Evolutionary conservation across 2,797 vertebrate genomes (phyloP).

Genomic region (Lepus townsendii): DNA sequence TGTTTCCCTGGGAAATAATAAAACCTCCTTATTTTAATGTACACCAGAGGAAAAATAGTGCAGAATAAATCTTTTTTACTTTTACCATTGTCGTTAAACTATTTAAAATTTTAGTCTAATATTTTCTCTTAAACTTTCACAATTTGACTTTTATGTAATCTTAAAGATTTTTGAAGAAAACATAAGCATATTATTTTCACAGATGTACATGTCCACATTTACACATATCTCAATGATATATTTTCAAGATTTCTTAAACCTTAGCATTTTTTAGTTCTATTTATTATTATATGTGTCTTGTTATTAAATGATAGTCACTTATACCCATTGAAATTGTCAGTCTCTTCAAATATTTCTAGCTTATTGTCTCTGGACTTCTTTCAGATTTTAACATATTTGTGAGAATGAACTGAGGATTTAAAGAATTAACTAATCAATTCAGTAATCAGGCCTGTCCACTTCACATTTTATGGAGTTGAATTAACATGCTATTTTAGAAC

Average conservation of each 20-base stretch:
- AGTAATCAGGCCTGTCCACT: conserved; percentile 75
- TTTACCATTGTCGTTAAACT: background rate
- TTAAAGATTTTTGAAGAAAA: conserved; percentile 28
- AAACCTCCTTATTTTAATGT: background rate
- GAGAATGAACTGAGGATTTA: conserved; percentile 76
- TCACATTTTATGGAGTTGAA: conserved; percentile 76
- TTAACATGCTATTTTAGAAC: conserved; percentile 58
- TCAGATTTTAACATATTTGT: conserved; percentile 73
- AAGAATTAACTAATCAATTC: conserved; percentile 70
- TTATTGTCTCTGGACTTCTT: conserved; percentile 75
- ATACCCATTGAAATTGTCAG: conserved; percentile 76
- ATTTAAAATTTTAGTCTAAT: background rate
- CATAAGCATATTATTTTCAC: background rate
- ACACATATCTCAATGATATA: conserved; percentile 32
- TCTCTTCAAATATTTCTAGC: conserved; percentile 68
- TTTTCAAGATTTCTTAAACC: conserved; percentile 49
- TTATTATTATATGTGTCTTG: conserved; percentile 59
- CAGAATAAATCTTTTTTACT: conserved; percentile 9
- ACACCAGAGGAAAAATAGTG: conserved; percentile 9
- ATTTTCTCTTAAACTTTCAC: conserved; percentile 43
- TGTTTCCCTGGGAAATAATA: background rate
- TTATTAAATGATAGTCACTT: conserved; percentile 60
- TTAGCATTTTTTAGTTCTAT: conserved; percentile 42
- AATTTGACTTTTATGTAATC: conserved; percentile 19
- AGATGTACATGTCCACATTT: background rate